phyloP scores from a whole-genome alignment of 2,797 vertebrate genomes.

The Alosa sapidissima region DNA sequence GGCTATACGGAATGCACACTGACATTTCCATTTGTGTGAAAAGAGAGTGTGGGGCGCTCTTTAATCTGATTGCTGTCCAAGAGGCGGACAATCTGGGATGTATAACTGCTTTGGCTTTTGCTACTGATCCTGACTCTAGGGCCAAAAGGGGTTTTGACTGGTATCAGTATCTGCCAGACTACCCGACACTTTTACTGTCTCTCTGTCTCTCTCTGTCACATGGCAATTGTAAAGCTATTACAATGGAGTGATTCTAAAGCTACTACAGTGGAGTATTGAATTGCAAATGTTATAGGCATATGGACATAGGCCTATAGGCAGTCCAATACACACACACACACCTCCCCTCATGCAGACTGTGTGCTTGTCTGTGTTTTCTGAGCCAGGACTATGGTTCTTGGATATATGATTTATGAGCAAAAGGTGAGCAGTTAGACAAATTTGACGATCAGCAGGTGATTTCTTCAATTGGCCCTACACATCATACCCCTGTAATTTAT shows the following conservation, averaged over 20 bases:
- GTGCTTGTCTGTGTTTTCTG: neutral
- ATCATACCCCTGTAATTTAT: no score
- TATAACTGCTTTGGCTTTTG: neutral
- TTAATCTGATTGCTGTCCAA: neutral
- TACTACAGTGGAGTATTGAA: neutral
- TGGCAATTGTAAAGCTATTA: neutral
- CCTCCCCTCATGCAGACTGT: neutral
- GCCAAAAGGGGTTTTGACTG: neutral
- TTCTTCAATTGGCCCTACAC: neutral
- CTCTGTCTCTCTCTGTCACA: neutral
- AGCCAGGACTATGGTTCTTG: neutral
- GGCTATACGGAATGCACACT: neutral
- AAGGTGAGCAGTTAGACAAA: no score
- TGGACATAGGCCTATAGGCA: no score
- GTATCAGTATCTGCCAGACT: neutral
- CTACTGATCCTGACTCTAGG: neutral
- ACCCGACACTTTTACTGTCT: neutral
- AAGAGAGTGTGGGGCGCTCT: neutral
- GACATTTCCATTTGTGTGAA: neutral
- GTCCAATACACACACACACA: neutral
- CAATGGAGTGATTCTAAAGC: no score
- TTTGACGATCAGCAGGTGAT: neutral
- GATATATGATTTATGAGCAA: no score
- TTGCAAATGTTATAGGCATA: neutral
- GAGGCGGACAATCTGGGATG: neutral